These are phyloP conservation scores for Cygnus atratus DNA, from an alignment of 2,113 vertebrate species.

Conservation along the genomic window DNA sequence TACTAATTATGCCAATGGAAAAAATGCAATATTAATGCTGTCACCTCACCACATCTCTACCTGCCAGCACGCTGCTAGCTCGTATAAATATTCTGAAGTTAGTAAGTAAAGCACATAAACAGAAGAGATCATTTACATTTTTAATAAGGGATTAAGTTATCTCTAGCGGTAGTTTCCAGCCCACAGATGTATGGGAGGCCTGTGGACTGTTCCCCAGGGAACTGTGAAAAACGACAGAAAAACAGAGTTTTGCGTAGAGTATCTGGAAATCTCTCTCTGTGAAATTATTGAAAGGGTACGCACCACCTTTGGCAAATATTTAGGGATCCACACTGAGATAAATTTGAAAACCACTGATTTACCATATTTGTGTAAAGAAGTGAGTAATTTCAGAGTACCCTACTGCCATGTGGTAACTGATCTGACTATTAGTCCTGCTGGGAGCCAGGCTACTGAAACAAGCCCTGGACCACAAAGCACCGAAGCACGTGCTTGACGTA, in stretches of 20 bases:
- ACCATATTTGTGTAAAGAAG: neutral
- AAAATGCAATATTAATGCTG: conserved; percentile 37
- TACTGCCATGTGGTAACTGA: neutral
- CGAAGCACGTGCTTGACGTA: conserved; percentile 7
- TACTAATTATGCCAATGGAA: conserved; percentile 63
- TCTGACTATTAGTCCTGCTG: neutral
- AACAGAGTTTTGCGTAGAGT: neutral
- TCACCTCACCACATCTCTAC: conserved; percentile 8
- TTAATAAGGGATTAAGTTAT: conserved; percentile 49
- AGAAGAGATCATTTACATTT: conserved; percentile 53
- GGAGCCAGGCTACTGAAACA: neutral
- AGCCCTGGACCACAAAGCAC: neutral
- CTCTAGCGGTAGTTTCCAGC: conserved; percentile 15
- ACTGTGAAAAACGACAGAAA: neutral
- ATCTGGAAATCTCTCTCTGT: neutral
- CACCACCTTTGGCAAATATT: neutral
- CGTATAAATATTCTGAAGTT: conserved; percentile 42
- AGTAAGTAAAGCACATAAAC: conserved; percentile 42
- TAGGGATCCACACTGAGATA: neutral
- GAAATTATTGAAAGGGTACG: neutral
- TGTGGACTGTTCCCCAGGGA: neutral
- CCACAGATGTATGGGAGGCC: neutral
- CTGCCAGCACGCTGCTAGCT: conserved; percentile 49
- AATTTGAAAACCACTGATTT: neutral
- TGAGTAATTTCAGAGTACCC: neutral